Base-by-base conservation (phyloP, 2,797 vertebrate species). In the Periophthalmus magnuspinnatus region DNA sequence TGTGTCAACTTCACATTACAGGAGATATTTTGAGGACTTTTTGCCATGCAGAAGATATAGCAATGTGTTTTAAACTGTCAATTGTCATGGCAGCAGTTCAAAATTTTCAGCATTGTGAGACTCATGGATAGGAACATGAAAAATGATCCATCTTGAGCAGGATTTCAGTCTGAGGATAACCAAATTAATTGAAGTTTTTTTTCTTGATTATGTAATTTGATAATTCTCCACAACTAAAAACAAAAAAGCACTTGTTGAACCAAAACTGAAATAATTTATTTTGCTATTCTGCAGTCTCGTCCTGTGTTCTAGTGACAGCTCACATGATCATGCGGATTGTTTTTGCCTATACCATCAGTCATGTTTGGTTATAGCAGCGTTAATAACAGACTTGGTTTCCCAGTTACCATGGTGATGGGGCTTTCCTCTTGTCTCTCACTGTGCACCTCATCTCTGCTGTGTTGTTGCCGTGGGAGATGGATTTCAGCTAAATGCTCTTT, bases 331-430 rank as follows among this genome's bases (percentile, higher is more conserved):
- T 32, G 36, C 36, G 63, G 9, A 45, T 10, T 65, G 70, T 80
- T 88, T 41, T 41, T 41, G 38, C 10, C 10, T 41, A 41, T 41
- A 41, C 2, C 28, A 69, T 84, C 70, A 47, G 70, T 71, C 38
- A 64, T 55, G 81, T 83, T 88, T 85, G 85, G 67, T 78, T 70
- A 58, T 73, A 74, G 71, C 76, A 70, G 65, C 69, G 52, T 79
- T 81, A 82, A 81, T 72, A 85, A 70, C 71, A 81, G 75, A 84
- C 75, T 77, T 65, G 34, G 74, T 90, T 84, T 89, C 85, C 78
- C 86, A 78, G 93, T 94, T 93, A 77, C 93, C 93, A 94, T 93
- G 92, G 91, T 69, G 73, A 94, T 80, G 84, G 87, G 92, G 89
- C 80, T 91, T 92, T 90, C 90, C 91, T 84, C 79, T 81, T 80